Evolutionary conservation across 2,888 invertebrate genomes (phyloP), one percentile per base, ranked within the genome.

Genomic region (Cerastis leucographa): DNA sequence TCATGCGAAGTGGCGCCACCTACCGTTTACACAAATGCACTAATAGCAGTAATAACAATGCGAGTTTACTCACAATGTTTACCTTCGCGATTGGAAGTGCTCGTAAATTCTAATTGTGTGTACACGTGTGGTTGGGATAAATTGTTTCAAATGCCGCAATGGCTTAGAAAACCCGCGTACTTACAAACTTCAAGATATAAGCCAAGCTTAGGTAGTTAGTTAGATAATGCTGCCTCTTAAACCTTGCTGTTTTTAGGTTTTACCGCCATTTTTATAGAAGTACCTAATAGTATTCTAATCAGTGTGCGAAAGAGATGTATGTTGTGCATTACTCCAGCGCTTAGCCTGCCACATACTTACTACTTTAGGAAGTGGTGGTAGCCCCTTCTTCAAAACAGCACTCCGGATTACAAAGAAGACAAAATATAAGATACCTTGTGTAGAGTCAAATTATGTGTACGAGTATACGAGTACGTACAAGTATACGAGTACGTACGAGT

Each of bases 51-150:
- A 22, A 22, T 9, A 49, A 25, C 54, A 73, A 17, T n/a, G 40
- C 19, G 9, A 35, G 44, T 35, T 64, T 17, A 51, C 40, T 74
- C 44, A 14, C 2, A 70, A 62, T 83, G 70, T 85, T 82, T 82
- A 68, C 46, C 35, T 71, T 69, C 46, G 19, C 56, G 35, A 19
- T 62, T 11, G 59, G 67, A 29, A 81, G 8, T 64, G 62, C 17
- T 72, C 85, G 70, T 85, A 49, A 83, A 73, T 64, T 73, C 46
- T 72, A 62, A 72, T 51, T 17, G 61, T n/a, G 44, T 62, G 29
- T 46, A 71, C 72, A 76, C 71, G 81, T 70, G 76, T 22, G 59
- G 42, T 25, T 61, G 6, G 22, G 49, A 84, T 49, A 54, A 83
- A 79, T 68, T 66, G 46, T 14, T 74, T 46, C 61, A 22, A 67